Conservation (phyloP, 2,888 invertebrate species). For the Lycaena phlaeas region DNA sequence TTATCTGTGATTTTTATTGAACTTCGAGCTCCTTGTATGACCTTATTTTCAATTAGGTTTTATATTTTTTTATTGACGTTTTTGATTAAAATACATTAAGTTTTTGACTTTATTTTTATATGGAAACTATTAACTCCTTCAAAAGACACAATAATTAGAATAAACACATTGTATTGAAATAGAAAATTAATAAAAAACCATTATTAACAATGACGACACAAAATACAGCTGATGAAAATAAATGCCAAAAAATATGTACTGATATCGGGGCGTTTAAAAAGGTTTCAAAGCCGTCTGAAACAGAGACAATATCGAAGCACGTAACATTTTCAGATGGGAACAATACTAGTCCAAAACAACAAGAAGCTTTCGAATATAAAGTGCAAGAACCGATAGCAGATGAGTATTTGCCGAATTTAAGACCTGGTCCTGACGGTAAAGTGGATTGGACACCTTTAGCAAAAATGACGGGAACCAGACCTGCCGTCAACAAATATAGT, state of each 20-base stretch:
- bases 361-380: slow-evolving; percentile 14
- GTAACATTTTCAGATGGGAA: background rate
- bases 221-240: slow-evolving; percentile 34
- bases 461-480: slow-evolving; percentile 81
- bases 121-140: no score
- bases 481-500: slow-evolving; percentile 82
- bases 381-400: slow-evolving; percentile 21
- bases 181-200: no score
- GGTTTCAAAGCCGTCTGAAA: slow-evolving; percentile 30
- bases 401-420: slow-evolving; percentile 41
- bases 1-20: no score
- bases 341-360: slow-evolving; percentile 2
- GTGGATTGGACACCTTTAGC: slow-evolving; percentile 82
- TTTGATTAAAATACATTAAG: no score
- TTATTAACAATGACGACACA: background rate
- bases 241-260: slow-evolving; percentile 47
- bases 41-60: no score
- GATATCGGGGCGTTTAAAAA: slow-evolving; percentile 51
- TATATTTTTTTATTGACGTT: no score
- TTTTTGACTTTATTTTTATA: no score
- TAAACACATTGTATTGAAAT: no score
- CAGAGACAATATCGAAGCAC: background rate
- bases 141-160: no score
- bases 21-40: no score
- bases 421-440: slow-evolving; percentile 80